phyloP scores from a whole-genome alignment of 2,113 vertebrate species.

The Ia io region DNA sequence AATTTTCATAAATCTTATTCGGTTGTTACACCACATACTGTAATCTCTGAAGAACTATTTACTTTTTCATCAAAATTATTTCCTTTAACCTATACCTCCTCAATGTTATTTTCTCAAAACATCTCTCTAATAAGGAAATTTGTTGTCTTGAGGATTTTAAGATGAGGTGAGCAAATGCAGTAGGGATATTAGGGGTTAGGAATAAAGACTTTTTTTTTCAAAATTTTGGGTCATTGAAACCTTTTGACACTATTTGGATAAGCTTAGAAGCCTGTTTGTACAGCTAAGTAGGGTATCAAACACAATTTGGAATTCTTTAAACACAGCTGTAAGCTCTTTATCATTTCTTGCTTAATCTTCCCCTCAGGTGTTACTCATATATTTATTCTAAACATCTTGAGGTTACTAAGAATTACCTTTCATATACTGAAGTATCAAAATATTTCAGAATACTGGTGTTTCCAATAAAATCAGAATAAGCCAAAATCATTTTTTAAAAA shows the following conservation, averaged over 20 bases:
- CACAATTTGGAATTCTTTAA: neutral
- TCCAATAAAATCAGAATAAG: constrained; percentile 31
- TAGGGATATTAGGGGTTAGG: neutral
- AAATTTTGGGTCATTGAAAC: neutral
- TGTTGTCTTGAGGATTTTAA: neutral
- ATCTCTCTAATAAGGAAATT: neutral
- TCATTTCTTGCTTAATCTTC: neutral
- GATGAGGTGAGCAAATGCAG: neutral
- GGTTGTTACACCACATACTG: neutral
- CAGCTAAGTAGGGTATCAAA: neutral
- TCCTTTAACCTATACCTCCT: neutral
- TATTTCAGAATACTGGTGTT: constrained; percentile 6
- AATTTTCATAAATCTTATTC: constrained; percentile 19
- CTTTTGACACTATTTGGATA: constrained; percentile 25
- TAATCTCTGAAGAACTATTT: constrained; percentile 4
- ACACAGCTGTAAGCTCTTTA: neutral
- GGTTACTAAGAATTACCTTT: constrained; percentile 18
- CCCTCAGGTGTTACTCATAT: neutral
- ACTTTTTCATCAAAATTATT: constrained; percentile 31
- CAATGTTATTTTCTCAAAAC: constrained; percentile 31
- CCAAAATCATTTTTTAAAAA: neutral
- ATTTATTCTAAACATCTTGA: neutral
- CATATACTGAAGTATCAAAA: neutral
- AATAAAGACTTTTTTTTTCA: neutral
- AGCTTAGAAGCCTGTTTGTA: neutral